phyloP scores from a whole-genome alignment of 2,888 invertebrate genomes.

The Xylota segnis region DNA sequence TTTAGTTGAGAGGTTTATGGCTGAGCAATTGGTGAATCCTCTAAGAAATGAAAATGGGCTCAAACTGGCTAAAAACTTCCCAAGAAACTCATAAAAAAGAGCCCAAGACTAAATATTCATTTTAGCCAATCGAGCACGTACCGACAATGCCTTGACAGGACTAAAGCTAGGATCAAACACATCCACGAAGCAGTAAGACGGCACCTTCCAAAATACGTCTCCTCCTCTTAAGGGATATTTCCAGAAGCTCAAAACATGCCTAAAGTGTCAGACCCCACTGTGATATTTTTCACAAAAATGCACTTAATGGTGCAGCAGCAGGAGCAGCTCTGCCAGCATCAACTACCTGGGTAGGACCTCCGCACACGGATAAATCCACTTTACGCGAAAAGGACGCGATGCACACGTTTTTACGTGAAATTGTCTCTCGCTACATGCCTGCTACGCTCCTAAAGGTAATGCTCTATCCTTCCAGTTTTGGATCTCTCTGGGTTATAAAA shows the following conservation, averaged over 20 bases:
- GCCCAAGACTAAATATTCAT: no score
- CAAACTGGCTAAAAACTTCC: no score
- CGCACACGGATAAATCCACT: constrained; percentile 72
- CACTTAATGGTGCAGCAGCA: constrained; percentile 39
- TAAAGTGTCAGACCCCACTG: constrained; percentile 34
- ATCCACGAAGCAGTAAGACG: no score
- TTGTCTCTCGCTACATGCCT: constrained; percentile 43
- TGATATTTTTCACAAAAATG: constrained; percentile 7
- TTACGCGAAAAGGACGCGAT: constrained; percentile 63
- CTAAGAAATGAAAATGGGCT: no score
- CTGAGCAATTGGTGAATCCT: no score
- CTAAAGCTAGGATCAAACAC: no score
- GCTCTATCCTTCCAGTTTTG: constrained; percentile 29
- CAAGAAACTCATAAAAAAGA: no score
- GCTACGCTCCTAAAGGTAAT: constrained; percentile 32
- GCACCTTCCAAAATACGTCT: no score
- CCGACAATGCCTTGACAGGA: no score
- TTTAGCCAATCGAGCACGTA: no score
- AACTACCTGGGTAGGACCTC: constrained; percentile 26
- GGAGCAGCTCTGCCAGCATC: constrained; percentile 20
- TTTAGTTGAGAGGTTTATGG: no score
- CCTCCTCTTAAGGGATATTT: no score
- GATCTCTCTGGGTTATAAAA: constrained; percentile 65
- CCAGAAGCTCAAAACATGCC: not conserved
- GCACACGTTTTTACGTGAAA: constrained; percentile 63